Base-by-base conservation (phyloP, 2,888 invertebrate species). In the Lochmaea capreae region DNA sequence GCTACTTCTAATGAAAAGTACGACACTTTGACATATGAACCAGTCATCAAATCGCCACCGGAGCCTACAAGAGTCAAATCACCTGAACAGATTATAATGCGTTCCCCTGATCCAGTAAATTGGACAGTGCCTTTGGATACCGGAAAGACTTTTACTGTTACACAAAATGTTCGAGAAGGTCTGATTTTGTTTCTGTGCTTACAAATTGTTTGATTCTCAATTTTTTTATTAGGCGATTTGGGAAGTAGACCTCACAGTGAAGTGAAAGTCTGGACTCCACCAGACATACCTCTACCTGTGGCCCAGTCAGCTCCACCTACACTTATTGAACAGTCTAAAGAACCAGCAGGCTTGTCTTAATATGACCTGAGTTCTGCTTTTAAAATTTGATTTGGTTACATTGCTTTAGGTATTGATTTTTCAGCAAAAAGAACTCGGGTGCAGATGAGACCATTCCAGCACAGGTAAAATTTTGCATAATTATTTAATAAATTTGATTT, bases 121-220 rank as follows among this genome's bases (percentile, higher is more conserved):
- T 97, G 97, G 97, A 97, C 96, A 67, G 96, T 97, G 76, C 96
- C 97, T 70, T 90, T 97, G 84, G 97, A 97, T 88, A 97, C 96
- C 80, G 96, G 96, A 82, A 96, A 96, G 89, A 96, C 95, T 57
- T 96, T 96, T 88, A 96, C 96, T 58, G 96, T 96, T 82, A 96
- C 96, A 76, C 96, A 96, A 89, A 96, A 96, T 89, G 95, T 96
- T 83, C 93, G 93, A 84, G 93, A 93, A 88, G 93, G 93, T 92
- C 86, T 72, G 73, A 66, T 61, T 39, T 9, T 39, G 33, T 39
- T 9, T 39, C 6, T 39, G 33, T 39, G 33, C 61, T 22, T 52
- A 52, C 52, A 52, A n/a, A n/a, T 12, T 52, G n/a, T n/a, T 52
- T n/a, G n/a, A 52, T 8, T 16, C 9, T 18, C 9, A 72, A 57